Percentiles rank a stretch among this genome's conserved stretches.
Evolutionary conservation across 2,113 vertebrate genomes (phyloP).

Genomic region (Hystrix cristata): DNA sequence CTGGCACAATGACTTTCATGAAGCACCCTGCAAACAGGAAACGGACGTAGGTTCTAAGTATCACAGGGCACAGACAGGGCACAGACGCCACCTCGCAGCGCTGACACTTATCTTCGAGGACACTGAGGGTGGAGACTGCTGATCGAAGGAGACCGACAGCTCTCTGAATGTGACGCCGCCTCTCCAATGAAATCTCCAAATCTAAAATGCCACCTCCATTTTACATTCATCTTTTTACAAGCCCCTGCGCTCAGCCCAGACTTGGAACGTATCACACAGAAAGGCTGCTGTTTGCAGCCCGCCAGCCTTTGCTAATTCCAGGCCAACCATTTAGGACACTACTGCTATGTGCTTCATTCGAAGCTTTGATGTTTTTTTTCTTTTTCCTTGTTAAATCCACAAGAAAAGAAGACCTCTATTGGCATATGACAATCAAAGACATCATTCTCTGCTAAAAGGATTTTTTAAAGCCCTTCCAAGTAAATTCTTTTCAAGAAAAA

Average conservation of each 20-base stretch:
- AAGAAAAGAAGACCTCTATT: slow-evolving; percentile 39
- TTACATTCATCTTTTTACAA: fast-evolving
- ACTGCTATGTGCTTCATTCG: neutral
- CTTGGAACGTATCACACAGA: neutral
- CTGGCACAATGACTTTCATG: neutral
- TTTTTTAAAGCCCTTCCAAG: slow-evolving; percentile 37
- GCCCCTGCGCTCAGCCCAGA: neutral
- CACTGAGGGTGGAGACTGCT: fast-evolving
- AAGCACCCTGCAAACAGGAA: neutral
- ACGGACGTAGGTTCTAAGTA: neutral
- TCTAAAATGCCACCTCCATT: neutral
- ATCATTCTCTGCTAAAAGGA: slow-evolving; percentile 24
- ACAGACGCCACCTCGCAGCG: neutral
- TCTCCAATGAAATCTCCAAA: neutral
- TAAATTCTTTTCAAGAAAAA: slow-evolving; percentile 48
- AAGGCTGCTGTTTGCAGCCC: neutral
- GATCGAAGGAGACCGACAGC: fast-evolving
- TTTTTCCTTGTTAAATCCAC: neutral
- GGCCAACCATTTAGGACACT: slow-evolving; percentile 10
- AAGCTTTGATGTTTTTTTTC: slow-evolving; percentile 13
- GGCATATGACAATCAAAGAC: slow-evolving; percentile 58
- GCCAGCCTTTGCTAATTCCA: neutral
- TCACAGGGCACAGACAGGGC: neutral
- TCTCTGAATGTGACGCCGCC: fast-evolving
- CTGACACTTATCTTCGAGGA: fast-evolving